Conservation (phyloP, 1,140 invertebrate genomes). For the Zaprionus camerounensis region DNA sequence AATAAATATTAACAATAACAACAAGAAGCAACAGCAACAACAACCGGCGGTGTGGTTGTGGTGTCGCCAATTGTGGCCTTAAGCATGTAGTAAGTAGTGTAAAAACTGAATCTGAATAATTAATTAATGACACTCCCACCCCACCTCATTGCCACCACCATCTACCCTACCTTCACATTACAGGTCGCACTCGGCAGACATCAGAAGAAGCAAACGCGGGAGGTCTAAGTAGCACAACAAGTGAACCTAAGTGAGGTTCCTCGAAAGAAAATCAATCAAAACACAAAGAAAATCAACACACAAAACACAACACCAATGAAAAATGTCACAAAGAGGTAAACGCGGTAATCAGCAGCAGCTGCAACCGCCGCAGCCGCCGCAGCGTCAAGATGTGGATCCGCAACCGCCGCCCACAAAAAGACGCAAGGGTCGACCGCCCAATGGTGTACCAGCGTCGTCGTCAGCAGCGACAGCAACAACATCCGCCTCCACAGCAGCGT, state of each 20-base stretch:
- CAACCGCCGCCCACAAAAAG: conserved; percentile 81
- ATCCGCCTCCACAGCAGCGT: conserved; percentile 28
- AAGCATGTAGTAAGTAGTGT: conserved; percentile 80
- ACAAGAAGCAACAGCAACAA: conserved; percentile 61
- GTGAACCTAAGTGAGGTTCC: conserved; percentile 35
- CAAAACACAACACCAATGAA: conserved; percentile 79
- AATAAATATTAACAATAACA: conserved; percentile 54
- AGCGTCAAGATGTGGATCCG: conserved; percentile 82
- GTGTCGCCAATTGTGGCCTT: conserved; percentile 82
- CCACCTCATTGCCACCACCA: not conserved
- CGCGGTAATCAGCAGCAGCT: conserved; percentile 80
- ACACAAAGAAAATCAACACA: conserved; percentile 63
- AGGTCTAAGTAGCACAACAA: conserved; percentile 44
- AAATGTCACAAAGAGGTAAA: conserved; percentile 85
- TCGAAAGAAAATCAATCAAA: conserved; percentile 37
- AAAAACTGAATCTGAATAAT: conserved; percentile 11
- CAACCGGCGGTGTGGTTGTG: conserved; percentile 70
- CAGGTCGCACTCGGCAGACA: conserved; percentile 50
- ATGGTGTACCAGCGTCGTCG: conserved; percentile 55
- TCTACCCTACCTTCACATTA: not conserved
- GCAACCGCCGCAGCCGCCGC: conserved; percentile 69
- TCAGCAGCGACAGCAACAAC: conserved; percentile 40
- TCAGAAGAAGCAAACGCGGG: conserved; percentile 44
- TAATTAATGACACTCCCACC: not conserved
- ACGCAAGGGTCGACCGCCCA: conserved; percentile 82